Evolutionary conservation across 2,113 vertebrate genomes (phyloP).

Genomic region (Myrmophylax atrothorax): DNA sequence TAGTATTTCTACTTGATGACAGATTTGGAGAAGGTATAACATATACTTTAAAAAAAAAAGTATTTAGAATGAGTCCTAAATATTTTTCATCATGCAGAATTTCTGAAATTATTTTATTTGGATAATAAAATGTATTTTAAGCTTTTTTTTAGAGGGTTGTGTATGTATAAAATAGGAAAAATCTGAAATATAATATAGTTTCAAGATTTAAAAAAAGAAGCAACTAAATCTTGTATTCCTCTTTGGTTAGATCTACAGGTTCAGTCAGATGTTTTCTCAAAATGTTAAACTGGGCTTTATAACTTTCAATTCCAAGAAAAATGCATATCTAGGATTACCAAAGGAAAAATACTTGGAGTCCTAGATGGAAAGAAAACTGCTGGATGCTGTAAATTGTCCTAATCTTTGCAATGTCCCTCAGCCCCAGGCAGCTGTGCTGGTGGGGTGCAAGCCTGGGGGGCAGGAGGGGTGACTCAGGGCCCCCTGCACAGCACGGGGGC

Average conservation of each 20-base stretch:
- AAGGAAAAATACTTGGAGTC: background rate
- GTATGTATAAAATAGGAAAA: background rate
- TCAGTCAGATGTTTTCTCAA: background rate
- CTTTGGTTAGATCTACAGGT: background rate
- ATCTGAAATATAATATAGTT: background rate
- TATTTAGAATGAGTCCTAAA: background rate
- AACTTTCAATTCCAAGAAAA: background rate
- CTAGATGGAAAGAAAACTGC: background rate
- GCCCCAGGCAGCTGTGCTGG: background rate
- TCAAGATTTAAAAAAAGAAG: background rate
- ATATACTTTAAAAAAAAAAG: background rate
- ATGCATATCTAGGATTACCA: background rate
- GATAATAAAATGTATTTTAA: background rate
- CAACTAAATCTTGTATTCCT: background rate
- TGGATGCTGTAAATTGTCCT: background rate
- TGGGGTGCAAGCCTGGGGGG: accelerated
- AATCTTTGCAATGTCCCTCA: background rate
- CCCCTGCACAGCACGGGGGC: no score
- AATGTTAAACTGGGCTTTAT: background rate
- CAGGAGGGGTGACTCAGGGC: background rate
- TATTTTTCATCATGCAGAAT: background rate
- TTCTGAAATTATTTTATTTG: background rate
- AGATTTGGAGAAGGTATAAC: background rate
- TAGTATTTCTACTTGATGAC: background rate
- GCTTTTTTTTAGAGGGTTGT: background rate